Evolutionary conservation across 1,140 invertebrate genomes (phyloP).

Genomic region (Dufourea novaeangliae): DNA sequence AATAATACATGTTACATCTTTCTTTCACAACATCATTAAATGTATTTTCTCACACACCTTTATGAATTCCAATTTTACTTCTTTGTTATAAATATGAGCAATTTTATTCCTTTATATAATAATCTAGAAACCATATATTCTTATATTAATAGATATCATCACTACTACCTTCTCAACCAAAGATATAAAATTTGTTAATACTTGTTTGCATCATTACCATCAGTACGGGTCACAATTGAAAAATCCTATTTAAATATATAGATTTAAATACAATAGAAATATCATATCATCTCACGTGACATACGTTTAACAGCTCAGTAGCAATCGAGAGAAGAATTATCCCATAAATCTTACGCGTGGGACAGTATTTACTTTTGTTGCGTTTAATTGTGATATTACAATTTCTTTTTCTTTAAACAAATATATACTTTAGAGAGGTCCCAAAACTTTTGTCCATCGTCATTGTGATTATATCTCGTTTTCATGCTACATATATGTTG

Average conservation of each 20-base stretch:
- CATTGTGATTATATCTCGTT: constrained; percentile 51
- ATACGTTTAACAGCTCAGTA: constrained; percentile 68
- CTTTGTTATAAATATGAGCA: constrained; percentile 48
- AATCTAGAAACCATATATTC: constrained; percentile 60
- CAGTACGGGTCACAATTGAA: constrained; percentile 72
- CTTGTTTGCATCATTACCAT: constrained; percentile 73
- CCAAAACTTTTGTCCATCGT: constrained; percentile 64
- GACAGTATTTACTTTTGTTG: constrained; percentile 62
- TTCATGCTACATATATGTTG: constrained; percentile 39
- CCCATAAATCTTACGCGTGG: constrained; percentile 45
- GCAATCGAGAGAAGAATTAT: constrained; percentile 55
- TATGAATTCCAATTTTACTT: constrained; percentile 18
- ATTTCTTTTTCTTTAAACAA: constrained; percentile 64
- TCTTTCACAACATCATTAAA: constrained; percentile 11
- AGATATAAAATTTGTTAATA: constrained; percentile 75
- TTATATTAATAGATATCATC: constrained; percentile 57
- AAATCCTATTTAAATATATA: constrained; percentile 77
- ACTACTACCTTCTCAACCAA: constrained; percentile 62
- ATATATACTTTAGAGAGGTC: constrained; percentile 68
- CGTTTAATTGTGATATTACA: constrained; percentile 62
- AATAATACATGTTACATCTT: constrained; percentile 19
- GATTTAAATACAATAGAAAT: constrained; percentile 74
- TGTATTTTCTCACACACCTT: constrained; percentile 24
- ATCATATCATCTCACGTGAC: constrained; percentile 70
- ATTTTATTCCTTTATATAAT: constrained; percentile 65